A percentile compares a stretch with the other conserved stretches of the same genome.
phyloP scores from a whole-genome alignment of 2,888 invertebrate genomes.

The Lasioglossum malachurum region DNA sequence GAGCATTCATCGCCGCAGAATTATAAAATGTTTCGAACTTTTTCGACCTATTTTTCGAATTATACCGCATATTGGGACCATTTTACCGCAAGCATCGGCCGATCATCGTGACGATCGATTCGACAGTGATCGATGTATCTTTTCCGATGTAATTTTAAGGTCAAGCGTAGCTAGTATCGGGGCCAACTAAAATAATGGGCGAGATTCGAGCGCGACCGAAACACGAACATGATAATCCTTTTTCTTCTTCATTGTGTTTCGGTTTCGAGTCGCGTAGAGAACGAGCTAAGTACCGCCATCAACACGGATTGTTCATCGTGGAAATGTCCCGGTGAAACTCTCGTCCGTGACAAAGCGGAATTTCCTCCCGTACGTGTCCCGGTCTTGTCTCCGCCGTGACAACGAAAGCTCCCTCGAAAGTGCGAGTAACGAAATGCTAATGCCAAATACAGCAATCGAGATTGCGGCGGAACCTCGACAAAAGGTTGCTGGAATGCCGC shows the following conservation, averaged over 20 bases:
- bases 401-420: slow-evolving; percentile 76
- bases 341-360: not conserved
- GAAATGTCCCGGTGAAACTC: not conserved
- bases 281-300: not conserved
- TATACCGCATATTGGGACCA: not conserved
- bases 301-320: not conserved
- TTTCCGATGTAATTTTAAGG: not conserved
- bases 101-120: not conserved
- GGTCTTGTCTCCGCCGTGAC: slow-evolving; percentile 30
- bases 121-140: not conserved
- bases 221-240: not conserved
- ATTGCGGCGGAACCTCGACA: slow-evolving; percentile 64
- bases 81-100: not conserved
- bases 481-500: slow-evolving; percentile 77
- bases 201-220: not conserved
- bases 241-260: not conserved
- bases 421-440: slow-evolving; percentile 81
- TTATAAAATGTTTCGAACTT: not conserved
- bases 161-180: not conserved
- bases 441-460: slow-evolving; percentile 75
- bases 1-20: not conserved
- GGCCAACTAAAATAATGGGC: not conserved
- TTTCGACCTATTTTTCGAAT: not conserved
- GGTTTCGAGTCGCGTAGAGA: no score
- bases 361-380: not conserved